Evolutionary conservation across 2,797 vertebrate genomes (phyloP).

Genomic region (Miichthys miiuy): DNA sequence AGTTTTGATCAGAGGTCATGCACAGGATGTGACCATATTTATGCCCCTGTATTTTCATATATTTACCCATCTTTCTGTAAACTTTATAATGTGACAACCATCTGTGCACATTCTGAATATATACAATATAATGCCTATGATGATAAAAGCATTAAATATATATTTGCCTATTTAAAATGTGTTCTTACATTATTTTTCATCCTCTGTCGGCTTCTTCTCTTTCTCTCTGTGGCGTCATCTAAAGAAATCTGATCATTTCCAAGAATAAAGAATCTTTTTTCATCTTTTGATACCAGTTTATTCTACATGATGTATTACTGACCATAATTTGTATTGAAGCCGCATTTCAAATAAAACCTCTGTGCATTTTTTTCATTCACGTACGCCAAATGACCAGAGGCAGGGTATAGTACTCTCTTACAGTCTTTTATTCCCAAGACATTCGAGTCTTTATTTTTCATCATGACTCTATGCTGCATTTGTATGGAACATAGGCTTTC

Average conservation of each 20-base stretch:
- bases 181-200: background rate
- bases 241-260: background rate
- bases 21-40: background rate
- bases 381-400: conserved; percentile 42
- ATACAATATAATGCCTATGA: too few relatives aligned
- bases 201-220: background rate
- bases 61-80: background rate
- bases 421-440: conserved; percentile 24
- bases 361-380: conserved; percentile 13
- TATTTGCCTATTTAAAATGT: background rate
- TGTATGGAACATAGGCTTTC: background rate
- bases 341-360: background rate
- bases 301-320: background rate
- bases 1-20: background rate
- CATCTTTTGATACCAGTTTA: background rate
- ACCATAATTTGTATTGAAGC: conserved; percentile 4
- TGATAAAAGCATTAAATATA: background rate
- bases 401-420: conserved; percentile 4
- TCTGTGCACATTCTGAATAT: too few relatives aligned
- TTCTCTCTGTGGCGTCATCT: background rate
- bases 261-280: background rate
- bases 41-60: background rate
- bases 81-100: background rate
- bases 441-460: conserved; percentile 25
- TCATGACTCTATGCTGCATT: background rate